phyloP scores from a whole-genome alignment of 2,113 vertebrate genomes.

The Urocitellus parryii region DNA sequence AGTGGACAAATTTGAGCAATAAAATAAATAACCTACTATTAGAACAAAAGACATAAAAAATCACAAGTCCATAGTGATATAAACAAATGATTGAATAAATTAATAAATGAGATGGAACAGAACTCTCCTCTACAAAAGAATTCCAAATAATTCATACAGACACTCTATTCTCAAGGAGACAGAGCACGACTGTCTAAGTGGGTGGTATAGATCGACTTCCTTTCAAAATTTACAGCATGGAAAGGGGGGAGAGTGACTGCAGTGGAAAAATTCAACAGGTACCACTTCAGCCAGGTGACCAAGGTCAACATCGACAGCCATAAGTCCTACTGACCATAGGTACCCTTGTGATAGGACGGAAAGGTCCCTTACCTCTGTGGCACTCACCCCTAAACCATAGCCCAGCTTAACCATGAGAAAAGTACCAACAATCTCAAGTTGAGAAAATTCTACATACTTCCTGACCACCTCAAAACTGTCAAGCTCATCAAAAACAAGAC shows the following conservation, averaged over 20 bases:
- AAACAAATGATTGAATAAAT: constrained; percentile 9
- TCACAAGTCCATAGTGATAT: neutral
- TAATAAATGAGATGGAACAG: neutral
- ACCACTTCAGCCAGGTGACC: neutral
- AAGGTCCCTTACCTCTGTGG: neutral
- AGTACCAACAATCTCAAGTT: neutral
- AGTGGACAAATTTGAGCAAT: neutral
- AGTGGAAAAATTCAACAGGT: neutral
- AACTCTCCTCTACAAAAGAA: neutral
- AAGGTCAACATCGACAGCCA: neutral
- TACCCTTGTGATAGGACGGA: too few species aligned
- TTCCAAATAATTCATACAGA: neutral
- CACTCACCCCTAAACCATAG: neutral
- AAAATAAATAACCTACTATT: constrained; percentile 15
- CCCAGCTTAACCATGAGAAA: neutral
- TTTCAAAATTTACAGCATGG: neutral
- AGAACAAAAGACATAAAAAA: neutral
- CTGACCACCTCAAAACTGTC: neutral
- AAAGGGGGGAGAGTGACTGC: neutral
- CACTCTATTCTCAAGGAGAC: neutral
- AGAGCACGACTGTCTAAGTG: neutral
- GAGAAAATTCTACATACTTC: neutral
- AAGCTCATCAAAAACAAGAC: neutral
- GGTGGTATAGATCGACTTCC: neutral
- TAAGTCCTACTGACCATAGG: neutral